phyloP scores from a whole-genome alignment of 1,140 invertebrate genomes.

The Trichoplusia ni region DNA sequence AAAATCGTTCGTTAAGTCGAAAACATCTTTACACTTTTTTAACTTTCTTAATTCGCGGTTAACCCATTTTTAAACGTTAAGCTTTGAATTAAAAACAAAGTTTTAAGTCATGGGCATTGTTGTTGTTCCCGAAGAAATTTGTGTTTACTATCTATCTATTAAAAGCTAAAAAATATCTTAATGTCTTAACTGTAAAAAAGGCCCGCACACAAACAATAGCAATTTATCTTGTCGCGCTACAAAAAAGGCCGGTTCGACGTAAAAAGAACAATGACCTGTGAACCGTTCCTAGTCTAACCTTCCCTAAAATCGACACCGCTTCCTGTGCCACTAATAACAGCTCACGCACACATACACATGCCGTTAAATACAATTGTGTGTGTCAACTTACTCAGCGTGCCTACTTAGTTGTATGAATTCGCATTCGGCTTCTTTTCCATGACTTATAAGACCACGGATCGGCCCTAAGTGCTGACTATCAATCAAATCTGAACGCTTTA shows the following conservation, averaged over 20 bases:
- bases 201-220: constrained; percentile 47
- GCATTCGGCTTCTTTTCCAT: constrained; percentile 23
- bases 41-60: constrained; percentile 33
- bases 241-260: constrained; percentile 55
- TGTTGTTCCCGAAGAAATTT: background rate
- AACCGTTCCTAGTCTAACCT: constrained; percentile 67
- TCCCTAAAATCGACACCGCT: constrained; percentile 75
- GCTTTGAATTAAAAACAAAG: background rate
- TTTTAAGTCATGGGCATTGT: constrained; percentile 30
- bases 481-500: constrained; percentile 44
- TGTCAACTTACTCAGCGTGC: constrained; percentile 3
- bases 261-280: constrained; percentile 75
- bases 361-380: constrained; percentile 24
- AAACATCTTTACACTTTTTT: constrained; percentile 56
- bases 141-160: background rate
- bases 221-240: constrained; percentile 58
- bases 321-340: constrained; percentile 65
- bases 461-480: constrained; percentile 26
- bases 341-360: constrained; percentile 38
- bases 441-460: constrained; percentile 15
- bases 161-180: constrained; percentile 4
- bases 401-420: constrained; percentile 8
- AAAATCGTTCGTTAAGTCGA: constrained; percentile 35
- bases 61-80: constrained; percentile 50
- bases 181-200: constrained; percentile 37